Evolutionary conservation across 2,113 vertebrate genomes (phyloP), one percentile per base, ranked within the genome.

Genomic region (Chunga burmeisteri): DNA sequence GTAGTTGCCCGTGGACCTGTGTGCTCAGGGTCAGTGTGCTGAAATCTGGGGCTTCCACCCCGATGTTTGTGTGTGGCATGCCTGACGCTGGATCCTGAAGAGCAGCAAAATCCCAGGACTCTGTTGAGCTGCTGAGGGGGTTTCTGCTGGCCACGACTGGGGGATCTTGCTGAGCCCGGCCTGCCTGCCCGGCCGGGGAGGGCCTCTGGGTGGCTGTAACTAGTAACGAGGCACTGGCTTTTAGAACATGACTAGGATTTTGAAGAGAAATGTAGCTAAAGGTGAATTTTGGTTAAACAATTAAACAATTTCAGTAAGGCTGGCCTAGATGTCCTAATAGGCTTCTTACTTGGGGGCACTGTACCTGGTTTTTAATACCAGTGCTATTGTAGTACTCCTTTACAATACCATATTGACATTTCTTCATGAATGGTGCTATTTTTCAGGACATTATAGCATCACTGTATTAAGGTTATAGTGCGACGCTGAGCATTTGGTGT

Each of bases 61-160:
- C 1, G 1, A 4, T 21, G 4, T 53, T 30, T 30, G n/a, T 42
- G 30, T 14, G 1, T 40, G 13, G 25, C 2, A 1, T 8, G 20
- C 36, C 10, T 36, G 16, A 14, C 0, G 0, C 7, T 8, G 10
- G 12, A 5, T 40, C 25, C 16, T 32, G 25, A 42, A 13, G 25
- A 42, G 55, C 23, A 4, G n/a, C 20, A 26, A 29, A 36, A 47
- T 25, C 9, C 12, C 19, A 9, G n/a, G 3, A 3, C 32, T 55
- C 9, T 26, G 21, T 6, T 7, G 10, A 36, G 38, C 38, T 65
- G 20, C 27, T 16, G 34, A 38, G 9, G 14, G 15, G 4, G 4
- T 20, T 30, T 26, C 59, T 53, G 30, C 40, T 36, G 30, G 17
- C 67, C 29, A 8, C 1, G 3, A 1, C 18, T 30, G 3, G 9